Evolutionary conservation across 2,113 vertebrate species (phyloP).

Genomic region (Hemibagrus wyckioides): DNA sequence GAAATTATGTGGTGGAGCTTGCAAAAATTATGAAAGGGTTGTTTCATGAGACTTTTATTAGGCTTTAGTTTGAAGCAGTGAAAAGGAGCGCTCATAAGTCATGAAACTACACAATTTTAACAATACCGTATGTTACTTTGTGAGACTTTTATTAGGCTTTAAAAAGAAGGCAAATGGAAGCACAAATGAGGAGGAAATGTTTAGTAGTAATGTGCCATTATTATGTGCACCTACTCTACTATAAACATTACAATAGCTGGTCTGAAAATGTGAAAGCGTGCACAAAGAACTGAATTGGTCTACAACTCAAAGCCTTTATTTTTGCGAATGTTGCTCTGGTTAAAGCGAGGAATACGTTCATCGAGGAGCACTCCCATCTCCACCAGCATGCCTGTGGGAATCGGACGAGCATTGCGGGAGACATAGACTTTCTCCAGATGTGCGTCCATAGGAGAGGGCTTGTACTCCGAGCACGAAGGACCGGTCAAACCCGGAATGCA

Average conservation of each 20-base stretch:
- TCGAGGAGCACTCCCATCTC: conserved; percentile 45
- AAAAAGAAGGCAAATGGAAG: not conserved
- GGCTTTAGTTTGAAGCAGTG: too few relatives aligned
- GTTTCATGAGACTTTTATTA: too few relatives aligned
- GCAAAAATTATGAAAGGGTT: too few relatives aligned
- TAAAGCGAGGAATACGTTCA: not conserved
- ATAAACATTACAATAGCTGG: not conserved
- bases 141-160: not conserved
- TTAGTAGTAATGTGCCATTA: too few relatives aligned
- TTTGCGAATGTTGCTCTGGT: not conserved
- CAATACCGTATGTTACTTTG: not conserved
- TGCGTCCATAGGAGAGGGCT: conserved; percentile 45
- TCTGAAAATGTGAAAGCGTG: not conserved
- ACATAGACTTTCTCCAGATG: conserved; percentile 43
- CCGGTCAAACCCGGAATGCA: conserved; percentile 65
- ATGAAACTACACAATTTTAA: too few relatives aligned
- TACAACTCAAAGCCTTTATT: not conserved
- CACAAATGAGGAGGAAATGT: not conserved
- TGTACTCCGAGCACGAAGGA: conserved; percentile 34
- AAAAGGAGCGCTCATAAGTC: too few relatives aligned
- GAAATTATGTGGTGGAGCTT: too few relatives aligned
- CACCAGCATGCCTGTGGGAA: conserved; percentile 32
- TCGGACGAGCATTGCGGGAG: conserved; percentile 44
- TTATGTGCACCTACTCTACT: not conserved
- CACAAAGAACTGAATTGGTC: not conserved